Conservation (phyloP, 2,113 vertebrate species). For the Vidua chalybeata region DNA sequence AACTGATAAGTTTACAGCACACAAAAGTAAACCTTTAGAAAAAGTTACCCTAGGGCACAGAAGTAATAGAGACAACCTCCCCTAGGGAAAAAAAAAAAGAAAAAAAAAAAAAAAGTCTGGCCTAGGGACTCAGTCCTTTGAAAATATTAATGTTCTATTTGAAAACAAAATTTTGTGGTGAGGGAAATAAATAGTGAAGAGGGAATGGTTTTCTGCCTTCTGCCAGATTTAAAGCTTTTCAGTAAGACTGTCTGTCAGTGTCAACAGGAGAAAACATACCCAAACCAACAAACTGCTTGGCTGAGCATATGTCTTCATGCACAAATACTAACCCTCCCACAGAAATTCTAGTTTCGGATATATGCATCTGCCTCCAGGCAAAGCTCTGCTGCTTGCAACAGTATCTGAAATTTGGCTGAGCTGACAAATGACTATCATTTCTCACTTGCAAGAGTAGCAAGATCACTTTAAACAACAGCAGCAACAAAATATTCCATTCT, state of each 20-base stretch:
- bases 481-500: background rate
- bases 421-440: conserved; percentile 43
- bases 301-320: conserved; percentile 43
- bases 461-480: background rate
- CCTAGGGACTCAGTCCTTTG: background rate
- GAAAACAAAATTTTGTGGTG: background rate
- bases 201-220: background rate
- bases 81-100: too few species aligned
- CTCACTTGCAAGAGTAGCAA: conserved; percentile 31
- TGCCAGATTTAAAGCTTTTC: conserved; percentile 25
- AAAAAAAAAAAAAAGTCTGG: background rate
- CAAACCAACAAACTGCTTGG: conserved; percentile 38
- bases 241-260: conserved; percentile 33
- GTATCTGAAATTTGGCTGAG: conserved; percentile 32
- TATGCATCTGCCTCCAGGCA: conserved; percentile 50
- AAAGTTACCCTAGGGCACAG: background rate
- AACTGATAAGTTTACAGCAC: background rate
- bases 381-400: conserved; percentile 34
- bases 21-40: background rate
- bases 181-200: background rate
- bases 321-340: conserved; percentile 55
- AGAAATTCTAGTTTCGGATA: conserved; percentile 22
- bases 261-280: conserved; percentile 17
- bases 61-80: background rate
- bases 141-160: background rate